Conservation (phyloP, 2,888 invertebrate genomes). For the Synergus japonicus region DNA sequence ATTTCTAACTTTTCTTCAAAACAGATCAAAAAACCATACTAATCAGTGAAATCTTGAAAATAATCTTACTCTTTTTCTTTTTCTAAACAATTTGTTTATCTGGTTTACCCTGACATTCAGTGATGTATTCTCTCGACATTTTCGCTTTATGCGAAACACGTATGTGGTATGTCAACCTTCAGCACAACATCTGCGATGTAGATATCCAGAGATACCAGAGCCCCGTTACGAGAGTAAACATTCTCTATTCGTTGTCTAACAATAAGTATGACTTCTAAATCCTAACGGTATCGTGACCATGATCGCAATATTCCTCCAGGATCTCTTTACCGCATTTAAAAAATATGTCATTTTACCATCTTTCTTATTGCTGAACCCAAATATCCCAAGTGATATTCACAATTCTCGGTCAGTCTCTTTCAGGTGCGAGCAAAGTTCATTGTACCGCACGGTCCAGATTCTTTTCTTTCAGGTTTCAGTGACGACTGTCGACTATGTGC, state of each 20-base stretch:
- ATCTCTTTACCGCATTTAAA: conserved; percentile 6
- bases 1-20: background rate
- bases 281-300: conserved; percentile 28
- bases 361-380: background rate
- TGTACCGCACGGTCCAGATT: conserved; percentile 34
- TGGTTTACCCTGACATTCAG: conserved; percentile 23
- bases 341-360: background rate
- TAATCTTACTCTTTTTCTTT: background rate
- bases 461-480: conserved; percentile 21
- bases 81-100: background rate
- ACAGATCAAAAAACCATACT: background rate
- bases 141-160: background rate
- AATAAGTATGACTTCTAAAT: conserved; percentile 54
- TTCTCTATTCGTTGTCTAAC: conserved; percentile 50
- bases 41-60: background rate
- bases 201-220: conserved; percentile 45
- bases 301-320: conserved; percentile 22
- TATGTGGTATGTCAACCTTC: conserved; percentile 34
- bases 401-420: conserved; percentile 4
- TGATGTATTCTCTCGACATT: background rate
- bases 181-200: conserved; percentile 46
- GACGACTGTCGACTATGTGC: background rate
- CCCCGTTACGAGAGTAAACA: conserved; percentile 51
- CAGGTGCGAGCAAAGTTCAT: conserved; percentile 29
- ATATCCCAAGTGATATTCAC: conserved; percentile 1